Conservation (phyloP, 2,113 vertebrate species). For the Epinephelus moara region DNA sequence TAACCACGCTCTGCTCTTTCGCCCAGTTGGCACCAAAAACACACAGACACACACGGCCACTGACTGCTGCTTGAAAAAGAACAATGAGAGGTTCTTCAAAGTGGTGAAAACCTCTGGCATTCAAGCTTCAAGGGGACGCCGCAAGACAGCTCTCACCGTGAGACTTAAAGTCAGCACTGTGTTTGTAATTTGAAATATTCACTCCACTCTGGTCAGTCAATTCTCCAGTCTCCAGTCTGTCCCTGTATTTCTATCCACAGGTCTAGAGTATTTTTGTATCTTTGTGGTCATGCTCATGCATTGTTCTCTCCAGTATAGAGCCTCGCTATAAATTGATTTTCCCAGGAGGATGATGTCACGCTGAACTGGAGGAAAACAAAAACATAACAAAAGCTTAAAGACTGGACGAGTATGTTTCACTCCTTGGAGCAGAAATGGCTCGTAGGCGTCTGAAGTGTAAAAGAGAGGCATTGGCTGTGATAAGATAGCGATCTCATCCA, state of each 20-base stretch:
- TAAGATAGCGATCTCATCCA: conserved; percentile 29
- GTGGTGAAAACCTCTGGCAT: not conserved
- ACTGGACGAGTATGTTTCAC: conserved; percentile 13
- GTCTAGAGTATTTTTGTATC: not conserved
- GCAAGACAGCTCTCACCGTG: not conserved
- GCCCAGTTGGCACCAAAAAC: conserved; percentile 10
- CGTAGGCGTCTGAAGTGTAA: conserved; percentile 41
- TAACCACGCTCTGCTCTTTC: conserved; percentile 1
- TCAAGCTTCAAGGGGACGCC: not conserved
- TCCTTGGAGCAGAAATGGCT: conserved; percentile 13
- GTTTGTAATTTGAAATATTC: not conserved
- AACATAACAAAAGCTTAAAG: conserved; percentile 10
- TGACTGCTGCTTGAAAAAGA: conserved; percentile 6
- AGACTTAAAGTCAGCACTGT: not conserved
- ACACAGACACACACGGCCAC: not conserved
- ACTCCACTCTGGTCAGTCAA: not conserved
- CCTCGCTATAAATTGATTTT: conserved; percentile 10
- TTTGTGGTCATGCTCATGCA: not conserved
- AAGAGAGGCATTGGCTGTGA: conserved; percentile 33
- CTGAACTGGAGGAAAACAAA: conserved; percentile 10
- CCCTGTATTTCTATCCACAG: not conserved
- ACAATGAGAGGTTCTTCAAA: not conserved
- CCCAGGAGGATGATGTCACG: conserved; percentile 11
- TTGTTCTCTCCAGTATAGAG: not conserved
- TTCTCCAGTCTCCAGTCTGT: not conserved